Percentiles rank a stretch among this genome's conserved stretches.
Evolutionary conservation across 1,140 invertebrate species (phyloP).

Genomic region (Hyles vespertilio): DNA sequence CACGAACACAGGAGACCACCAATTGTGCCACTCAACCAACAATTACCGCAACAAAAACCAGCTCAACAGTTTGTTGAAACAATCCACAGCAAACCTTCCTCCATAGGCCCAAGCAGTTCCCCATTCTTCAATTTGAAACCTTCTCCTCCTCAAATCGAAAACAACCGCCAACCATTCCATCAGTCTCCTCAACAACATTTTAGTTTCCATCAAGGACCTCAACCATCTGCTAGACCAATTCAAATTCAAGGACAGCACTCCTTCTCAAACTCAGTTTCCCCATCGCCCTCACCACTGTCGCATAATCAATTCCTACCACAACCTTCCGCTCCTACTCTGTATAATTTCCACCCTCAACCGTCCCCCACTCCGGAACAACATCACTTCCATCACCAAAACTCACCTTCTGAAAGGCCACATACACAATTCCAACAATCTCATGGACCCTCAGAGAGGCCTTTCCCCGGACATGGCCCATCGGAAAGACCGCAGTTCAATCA

Average conservation of each 20-base stretch:
- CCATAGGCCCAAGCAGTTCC: constrained; percentile 40
- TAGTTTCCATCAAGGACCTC: constrained; percentile 61
- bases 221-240: constrained; percentile 41
- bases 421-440: constrained; percentile 35
- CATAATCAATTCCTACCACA: constrained; percentile 62
- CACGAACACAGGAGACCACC: constrained; percentile 51
- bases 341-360: constrained; percentile 59
- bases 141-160: constrained; percentile 66
- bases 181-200: constrained; percentile 62
- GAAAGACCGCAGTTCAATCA: constrained; percentile 45
- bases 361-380: constrained; percentile 46
- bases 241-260: constrained; percentile 24
- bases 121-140: constrained; percentile 72
- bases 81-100: constrained; percentile 52
- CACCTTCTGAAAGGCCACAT: constrained; percentile 11
- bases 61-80: constrained; percentile 50
- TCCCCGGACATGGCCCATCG: constrained; percentile 34
- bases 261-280: constrained; percentile 39
- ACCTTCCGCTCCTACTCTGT: constrained; percentile 60
- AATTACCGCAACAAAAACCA: constrained; percentile 56
- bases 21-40: constrained; percentile 53
- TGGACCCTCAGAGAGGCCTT: constrained; percentile 41
- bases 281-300: constrained; percentile 51
- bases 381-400: constrained; percentile 31
- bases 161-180: constrained; percentile 62